Conservation (phyloP, 2,797 vertebrate genomes). For the Schizopygopsis malacanthus region DNA sequence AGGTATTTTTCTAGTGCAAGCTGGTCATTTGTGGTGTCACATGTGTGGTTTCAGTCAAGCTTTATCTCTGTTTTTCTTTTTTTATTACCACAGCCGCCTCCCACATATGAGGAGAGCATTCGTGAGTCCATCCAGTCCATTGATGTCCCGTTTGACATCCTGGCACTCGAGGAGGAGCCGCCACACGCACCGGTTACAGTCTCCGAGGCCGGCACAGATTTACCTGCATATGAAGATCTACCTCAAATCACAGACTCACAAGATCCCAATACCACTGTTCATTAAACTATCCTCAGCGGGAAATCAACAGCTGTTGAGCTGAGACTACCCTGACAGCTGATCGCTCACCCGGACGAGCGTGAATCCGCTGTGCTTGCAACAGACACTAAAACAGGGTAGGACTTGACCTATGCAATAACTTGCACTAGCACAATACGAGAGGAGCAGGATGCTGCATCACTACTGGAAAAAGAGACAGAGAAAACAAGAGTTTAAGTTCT, state of each 20-base stretch:
- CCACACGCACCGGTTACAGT: conserved; percentile 31
- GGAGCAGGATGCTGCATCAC: background rate
- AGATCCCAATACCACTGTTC: conserved; percentile 30
- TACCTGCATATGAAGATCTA: conserved; percentile 58
- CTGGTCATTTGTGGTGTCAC: background rate
- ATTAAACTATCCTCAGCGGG: background rate
- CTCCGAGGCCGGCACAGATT: conserved; percentile 53
- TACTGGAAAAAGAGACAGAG: background rate
- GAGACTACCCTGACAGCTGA: background rate
- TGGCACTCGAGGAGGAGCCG: conserved; percentile 55
- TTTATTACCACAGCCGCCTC: conserved; percentile 76
- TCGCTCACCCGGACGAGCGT: background rate
- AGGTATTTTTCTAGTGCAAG: background rate
- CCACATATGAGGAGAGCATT: conserved; percentile 85
- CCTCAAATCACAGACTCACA: conserved; percentile 33
- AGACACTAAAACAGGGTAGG: background rate
- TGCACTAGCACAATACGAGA: background rate
- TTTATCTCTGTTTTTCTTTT: conserved; percentile 23
- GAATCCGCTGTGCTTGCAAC: background rate
- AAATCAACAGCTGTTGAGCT: conserved; percentile 18
- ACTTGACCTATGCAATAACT: conserved; percentile 25
- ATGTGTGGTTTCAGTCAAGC: background rate
- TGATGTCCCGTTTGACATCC: conserved; percentile 68
- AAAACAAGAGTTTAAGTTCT: background rate
- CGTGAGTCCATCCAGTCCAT: conserved; percentile 79